Percentiles rank a stretch among this genome's conserved stretches.
phyloP scores from a whole-genome alignment of 1,140 invertebrate species.

The Acyrthosiphon pisum region DNA sequence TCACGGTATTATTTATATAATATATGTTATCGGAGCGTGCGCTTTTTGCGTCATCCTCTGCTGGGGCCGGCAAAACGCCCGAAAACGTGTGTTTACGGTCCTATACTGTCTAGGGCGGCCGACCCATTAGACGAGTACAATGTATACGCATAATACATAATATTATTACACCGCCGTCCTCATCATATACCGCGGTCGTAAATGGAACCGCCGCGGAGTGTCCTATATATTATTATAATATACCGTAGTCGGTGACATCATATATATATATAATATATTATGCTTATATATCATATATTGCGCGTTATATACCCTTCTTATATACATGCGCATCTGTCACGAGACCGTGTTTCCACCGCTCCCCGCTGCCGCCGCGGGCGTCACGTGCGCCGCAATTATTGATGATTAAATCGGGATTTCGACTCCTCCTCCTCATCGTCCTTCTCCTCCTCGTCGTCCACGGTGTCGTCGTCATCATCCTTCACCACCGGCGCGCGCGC shows the following conservation, averaged over 20 bases:
- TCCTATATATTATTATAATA: conserved; percentile 26
- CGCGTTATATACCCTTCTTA: conserved; percentile 14
- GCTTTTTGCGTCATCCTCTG: neutral
- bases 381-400: conserved; percentile 57
- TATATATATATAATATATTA: neutral
- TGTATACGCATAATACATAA: conserved; percentile 16
- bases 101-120: neutral
- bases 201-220: neutral
- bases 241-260: neutral
- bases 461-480: neutral
- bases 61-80: neutral
- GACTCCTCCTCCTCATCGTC: neutral
- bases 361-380: neutral
- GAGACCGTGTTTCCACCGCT: neutral
- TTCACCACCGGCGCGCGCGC: neutral
- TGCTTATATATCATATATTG: neutral
- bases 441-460: neutral
- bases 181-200: neutral
- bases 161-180: neutral
- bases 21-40: neutral
- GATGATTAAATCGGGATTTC: conserved; percentile 57
- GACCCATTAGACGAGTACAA: neutral
- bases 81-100: neutral
- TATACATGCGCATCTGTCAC: conserved; percentile 43
- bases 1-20: neutral